Percentiles rank a stretch among this genome's conserved stretches.
These are phyloP conservation scores for Callocephalon fimbriatum DNA, from an alignment of 2,113 vertebrate species.

Conservation along the genomic window DNA sequence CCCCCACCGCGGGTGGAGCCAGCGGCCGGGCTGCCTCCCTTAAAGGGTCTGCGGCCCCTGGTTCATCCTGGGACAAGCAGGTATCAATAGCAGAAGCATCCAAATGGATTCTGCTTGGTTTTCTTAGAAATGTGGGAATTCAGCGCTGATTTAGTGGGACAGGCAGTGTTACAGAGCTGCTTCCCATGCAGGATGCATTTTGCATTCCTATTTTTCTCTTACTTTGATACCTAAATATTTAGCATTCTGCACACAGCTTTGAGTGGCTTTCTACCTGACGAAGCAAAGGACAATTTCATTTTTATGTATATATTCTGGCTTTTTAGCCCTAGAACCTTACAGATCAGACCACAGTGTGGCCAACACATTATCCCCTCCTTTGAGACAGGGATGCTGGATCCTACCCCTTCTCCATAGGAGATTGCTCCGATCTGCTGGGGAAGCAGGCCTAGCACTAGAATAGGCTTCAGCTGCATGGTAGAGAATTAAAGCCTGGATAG, in stretches of 20 bases:
- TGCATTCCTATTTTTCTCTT: background rate
- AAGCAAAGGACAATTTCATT: background rate
- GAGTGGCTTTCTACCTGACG: background rate
- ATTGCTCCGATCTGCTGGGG: background rate
- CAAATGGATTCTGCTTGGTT: rapidly evolving
- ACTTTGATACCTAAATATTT: background rate
- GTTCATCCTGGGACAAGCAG: rapidly evolving
- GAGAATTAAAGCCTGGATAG: background rate
- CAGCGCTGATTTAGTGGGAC: background rate
- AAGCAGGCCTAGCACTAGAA: background rate
- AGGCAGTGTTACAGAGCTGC: background rate
- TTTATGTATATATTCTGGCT: rapidly evolving
- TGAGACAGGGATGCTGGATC: background rate
- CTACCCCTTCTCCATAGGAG: background rate
- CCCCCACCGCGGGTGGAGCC: background rate
- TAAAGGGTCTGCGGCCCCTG: background rate
- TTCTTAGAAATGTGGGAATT: background rate
- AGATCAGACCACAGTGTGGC: background rate
- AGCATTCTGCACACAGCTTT: rapidly evolving
- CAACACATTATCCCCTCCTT: background rate
- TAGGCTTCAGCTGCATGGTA: background rate
- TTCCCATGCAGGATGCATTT: background rate
- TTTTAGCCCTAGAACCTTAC: background rate
- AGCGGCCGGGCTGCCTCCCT: background rate
- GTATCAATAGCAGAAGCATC: rapidly evolving